A percentile compares a stretch with the other conserved stretches of the same genome.
Conservation (phyloP, 2,888 invertebrate species). For the Volucella bombylans region DNA sequence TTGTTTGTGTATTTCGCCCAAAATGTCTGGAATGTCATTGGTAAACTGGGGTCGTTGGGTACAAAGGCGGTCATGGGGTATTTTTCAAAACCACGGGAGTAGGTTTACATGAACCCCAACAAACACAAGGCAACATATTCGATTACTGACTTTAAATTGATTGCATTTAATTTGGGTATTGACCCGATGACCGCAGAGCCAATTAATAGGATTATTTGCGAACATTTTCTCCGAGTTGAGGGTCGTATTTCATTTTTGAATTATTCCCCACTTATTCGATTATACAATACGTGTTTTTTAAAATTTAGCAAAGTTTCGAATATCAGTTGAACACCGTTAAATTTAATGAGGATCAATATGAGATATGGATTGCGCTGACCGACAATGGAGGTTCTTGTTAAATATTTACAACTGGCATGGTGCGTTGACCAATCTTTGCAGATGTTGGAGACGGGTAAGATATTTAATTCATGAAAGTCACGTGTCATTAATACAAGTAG, state of each 20-base stretch:
- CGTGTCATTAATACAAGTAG: too few relatives aligned
- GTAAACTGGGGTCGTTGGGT: background rate
- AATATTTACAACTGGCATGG: too few relatives aligned
- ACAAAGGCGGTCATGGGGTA: background rate
- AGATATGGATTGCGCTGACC: too few relatives aligned
- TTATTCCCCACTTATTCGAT: background rate
- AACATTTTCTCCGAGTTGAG: background rate
- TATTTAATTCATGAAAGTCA: too few relatives aligned
- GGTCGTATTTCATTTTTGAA: slow-evolving; percentile 14
- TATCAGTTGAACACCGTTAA: too few relatives aligned
- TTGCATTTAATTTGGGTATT: slow-evolving; percentile 21
- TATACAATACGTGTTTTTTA: background rate
- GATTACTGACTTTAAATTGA: slow-evolving; percentile 12
- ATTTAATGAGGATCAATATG: too few relatives aligned
- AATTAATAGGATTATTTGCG: slow-evolving; percentile 33
- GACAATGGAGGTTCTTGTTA: too few relatives aligned
- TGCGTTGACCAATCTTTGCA: too few relatives aligned
- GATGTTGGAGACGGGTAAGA: too few relatives aligned
- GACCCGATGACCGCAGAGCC: slow-evolving; percentile 5
- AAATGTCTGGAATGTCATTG: slow-evolving; percentile 12
- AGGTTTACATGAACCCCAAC: background rate
- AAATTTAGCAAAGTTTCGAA: too few relatives aligned
- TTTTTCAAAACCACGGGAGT: too few relatives aligned
- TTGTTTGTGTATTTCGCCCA: background rate
- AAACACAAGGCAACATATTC: background rate